A percentile compares a stretch with the other conserved stretches of the same genome.
Conservation (phyloP, 1,140 invertebrate genomes). For the Neodiprion pinetum region DNA sequence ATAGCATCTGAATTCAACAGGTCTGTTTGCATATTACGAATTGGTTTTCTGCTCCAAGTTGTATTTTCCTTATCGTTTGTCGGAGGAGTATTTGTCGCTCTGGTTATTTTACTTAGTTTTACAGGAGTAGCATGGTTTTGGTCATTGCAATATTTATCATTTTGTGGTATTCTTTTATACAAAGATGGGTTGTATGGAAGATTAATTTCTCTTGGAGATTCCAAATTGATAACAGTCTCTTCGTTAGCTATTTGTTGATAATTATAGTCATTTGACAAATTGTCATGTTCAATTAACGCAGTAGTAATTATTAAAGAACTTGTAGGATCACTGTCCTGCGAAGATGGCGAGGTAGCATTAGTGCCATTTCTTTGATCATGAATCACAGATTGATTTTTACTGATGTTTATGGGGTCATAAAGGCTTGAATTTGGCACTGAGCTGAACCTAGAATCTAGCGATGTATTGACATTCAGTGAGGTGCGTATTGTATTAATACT, state of each 20-base stretch:
- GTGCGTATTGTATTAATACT: constrained; percentile 26
- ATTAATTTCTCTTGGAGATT: background rate
- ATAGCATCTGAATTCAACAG: background rate
- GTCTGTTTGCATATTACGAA: background rate
- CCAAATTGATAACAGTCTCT: background rate
- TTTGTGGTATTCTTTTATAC: background rate
- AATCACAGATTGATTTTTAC: background rate
- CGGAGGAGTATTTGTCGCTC: too few species aligned
- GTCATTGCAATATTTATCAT: too few species aligned
- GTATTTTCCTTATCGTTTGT: too few species aligned
- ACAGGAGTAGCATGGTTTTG: too few species aligned
- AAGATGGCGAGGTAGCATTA: too few species aligned
- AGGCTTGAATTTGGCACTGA: background rate
- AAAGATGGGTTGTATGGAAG: background rate
- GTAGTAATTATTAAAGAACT: constrained; percentile 1
- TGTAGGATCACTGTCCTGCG: background rate
- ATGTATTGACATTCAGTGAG: constrained; percentile 49
- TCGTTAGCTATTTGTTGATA: background rate
- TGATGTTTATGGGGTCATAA: background rate
- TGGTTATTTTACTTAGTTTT: too few species aligned
- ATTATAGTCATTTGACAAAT: background rate
- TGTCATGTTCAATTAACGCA: background rate
- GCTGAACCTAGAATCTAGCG: constrained; percentile 33
- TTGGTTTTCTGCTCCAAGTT: too few species aligned
- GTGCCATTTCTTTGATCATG: constrained; percentile 15